Evolutionary conservation across 2,797 vertebrate species (phyloP).

Genomic region (Hyperoplus lanceolatus): DNA sequence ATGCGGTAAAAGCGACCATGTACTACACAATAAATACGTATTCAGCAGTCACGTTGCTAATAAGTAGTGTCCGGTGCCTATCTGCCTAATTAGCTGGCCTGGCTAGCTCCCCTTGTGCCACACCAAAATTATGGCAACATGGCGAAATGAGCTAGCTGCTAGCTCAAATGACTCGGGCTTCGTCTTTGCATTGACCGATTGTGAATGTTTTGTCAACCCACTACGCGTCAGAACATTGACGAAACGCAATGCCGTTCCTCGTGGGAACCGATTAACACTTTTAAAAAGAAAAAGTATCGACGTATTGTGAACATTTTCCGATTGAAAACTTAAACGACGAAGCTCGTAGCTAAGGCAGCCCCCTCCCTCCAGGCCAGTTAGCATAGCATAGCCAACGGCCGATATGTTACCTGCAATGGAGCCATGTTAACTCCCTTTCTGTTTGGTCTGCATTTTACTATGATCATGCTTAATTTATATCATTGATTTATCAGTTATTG

Average conservation of each 20-base stretch:
- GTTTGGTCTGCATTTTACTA: neutral
- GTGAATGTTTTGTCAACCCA: neutral
- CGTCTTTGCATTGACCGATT: slow-evolving; percentile 27
- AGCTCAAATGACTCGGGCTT: slow-evolving; percentile 33
- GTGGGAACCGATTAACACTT: rapidly evolving
- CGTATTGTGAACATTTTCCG: rapidly evolving
- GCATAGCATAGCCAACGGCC: neutral
- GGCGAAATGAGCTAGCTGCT: slow-evolving; percentile 75
- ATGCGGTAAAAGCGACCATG: neutral
- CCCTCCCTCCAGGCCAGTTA: slow-evolving; percentile 29
- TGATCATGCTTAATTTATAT: no score
- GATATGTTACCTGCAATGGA: neutral
- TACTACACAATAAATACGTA: neutral
- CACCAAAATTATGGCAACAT: slow-evolving; percentile 71
- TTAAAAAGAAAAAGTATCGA: rapidly evolving
- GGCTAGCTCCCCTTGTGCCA: slow-evolving; percentile 46
- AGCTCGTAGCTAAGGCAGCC: slow-evolving; percentile 28
- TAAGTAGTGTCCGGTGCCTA: neutral
- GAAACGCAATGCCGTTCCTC: rapidly evolving
- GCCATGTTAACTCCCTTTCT: slow-evolving; percentile 7
- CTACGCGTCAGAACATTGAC: rapidly evolving
- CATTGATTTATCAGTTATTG: no score
- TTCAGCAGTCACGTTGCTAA: rapidly evolving
- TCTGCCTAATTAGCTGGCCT: slow-evolving; percentile 44
- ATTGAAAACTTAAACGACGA: neutral